Base-by-base conservation (phyloP, 1,140 invertebrate genomes). In the Drosophila truncata region DNA sequence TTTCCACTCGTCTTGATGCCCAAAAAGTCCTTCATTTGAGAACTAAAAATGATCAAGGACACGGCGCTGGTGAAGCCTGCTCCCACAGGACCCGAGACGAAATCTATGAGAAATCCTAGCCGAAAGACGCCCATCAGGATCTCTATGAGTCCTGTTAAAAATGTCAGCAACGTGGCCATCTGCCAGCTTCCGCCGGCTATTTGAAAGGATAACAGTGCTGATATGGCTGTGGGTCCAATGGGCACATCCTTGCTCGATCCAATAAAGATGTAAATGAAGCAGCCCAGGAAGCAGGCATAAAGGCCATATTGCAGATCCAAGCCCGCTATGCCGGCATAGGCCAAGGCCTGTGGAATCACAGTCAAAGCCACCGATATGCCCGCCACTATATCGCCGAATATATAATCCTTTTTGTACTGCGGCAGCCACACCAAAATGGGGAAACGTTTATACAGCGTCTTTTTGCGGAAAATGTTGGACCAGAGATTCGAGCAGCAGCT, bases 51-150 rank as follows among this genome's bases (percentile, higher is more conserved):
- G 73, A 98, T 98, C 25, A 99, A 93, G 23, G 98, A 97, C 11
- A 98, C 98, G 5, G 98, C 98, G 5, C 97, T 98, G 0, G 98
- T 99, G 91, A 99, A 99, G 7, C 97, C 97, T 3, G 97, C 98
- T 16, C 97, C 97, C 1, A 99, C 98, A 0, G 98, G 97, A 13
- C 97, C 96, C 0, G 97, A 98, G 1, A 99, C 97, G 92, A 98
- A 99, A 92, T 99, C 97, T 37, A 99, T 97, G 16, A 99, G 94
- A 92, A 99, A 98, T 49, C 98, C 97, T 59, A 99, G 94, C 39
- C 98, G 97, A 31, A 98, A 95, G 13, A 98, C 84, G 2, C 97
- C 98, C 96, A 98, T 97, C 4, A 97, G 76, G 14, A 99, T 92
- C 90, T 98, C 96, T 4, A 98, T 95, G 31, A 97, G 78, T 4